phyloP scores from a whole-genome alignment of 2,113 vertebrate species.

The Lophura nycthemera region DNA sequence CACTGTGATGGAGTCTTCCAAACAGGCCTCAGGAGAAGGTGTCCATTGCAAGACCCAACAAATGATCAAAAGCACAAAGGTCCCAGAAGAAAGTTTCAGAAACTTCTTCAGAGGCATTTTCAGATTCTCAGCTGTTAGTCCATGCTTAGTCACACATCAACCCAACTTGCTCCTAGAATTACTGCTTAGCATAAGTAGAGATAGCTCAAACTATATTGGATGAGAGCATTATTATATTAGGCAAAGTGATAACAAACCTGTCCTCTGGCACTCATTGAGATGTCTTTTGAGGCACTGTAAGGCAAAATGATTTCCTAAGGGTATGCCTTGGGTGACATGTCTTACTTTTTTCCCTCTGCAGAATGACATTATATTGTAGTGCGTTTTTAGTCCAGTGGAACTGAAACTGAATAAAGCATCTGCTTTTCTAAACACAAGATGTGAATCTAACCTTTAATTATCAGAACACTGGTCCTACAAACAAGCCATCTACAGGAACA shows the following conservation, averaged over 20 bases:
- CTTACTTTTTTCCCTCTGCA: not conserved
- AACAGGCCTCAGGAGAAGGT: not conserved
- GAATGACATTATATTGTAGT: not conserved
- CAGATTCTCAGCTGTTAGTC: not conserved
- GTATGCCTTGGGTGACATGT: not conserved
- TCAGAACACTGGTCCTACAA: not conserved
- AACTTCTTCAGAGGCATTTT: not conserved
- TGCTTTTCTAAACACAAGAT: not conserved
- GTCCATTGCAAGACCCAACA: not conserved
- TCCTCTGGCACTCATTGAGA: not conserved
- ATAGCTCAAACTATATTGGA: not conserved
- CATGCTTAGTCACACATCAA: rapidly evolving
- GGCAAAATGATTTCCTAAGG: constrained; percentile 31
- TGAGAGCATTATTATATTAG: not conserved
- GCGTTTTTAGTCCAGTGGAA: not conserved
- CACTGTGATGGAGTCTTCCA: not conserved
- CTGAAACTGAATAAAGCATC: not conserved
- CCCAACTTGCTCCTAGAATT: not conserved
- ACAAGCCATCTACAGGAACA: not conserved
- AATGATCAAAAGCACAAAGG: not conserved
- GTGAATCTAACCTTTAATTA: not conserved
- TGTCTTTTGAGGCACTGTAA: not conserved
- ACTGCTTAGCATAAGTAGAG: not conserved
- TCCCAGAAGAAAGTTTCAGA: not conserved
- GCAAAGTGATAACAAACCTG: not conserved